Evolutionary conservation across 2,797 vertebrate genomes (phyloP).

Genomic region (Potorous gilbertii): DNA sequence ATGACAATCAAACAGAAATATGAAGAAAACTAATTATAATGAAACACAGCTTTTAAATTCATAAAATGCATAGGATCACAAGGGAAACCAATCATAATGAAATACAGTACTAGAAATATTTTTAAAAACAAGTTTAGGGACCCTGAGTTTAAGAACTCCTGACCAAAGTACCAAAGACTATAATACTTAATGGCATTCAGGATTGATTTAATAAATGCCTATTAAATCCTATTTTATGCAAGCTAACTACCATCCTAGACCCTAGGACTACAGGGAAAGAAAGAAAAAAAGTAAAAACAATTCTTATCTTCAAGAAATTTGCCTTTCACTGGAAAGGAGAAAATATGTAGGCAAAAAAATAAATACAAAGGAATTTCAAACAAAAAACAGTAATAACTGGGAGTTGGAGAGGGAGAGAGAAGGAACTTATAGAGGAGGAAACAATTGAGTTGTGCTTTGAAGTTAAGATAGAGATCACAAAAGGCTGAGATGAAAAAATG

Average conservation of each 20-base stretch:
- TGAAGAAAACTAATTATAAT: too few species aligned
- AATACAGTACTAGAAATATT: too few species aligned
- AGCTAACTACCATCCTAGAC: background rate
- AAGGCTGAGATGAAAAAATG: background rate
- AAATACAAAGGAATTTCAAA: background rate
- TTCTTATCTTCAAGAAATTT: background rate
- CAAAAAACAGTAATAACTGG: background rate
- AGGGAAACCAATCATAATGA: background rate
- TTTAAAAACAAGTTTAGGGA: background rate
- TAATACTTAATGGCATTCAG: background rate
- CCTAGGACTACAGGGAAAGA: background rate
- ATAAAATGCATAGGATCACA: too few species aligned
- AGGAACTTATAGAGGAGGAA: background rate
- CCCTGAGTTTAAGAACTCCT: background rate
- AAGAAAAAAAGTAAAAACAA: background rate
- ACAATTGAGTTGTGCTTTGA: background rate
- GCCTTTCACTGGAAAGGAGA: background rate
- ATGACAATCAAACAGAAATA: too few species aligned
- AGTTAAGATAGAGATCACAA: background rate
- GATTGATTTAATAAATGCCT: background rate
- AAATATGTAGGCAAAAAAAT: background rate
- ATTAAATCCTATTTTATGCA: background rate
- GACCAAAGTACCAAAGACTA: background rate
- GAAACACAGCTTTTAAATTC: too few species aligned
- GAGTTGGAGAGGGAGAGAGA: background rate